These are phyloP conservation scores for Tetranychus cinnabarinus DNA, from an alignment of 1,140 invertebrate species.

Conservation along the genomic window DNA sequence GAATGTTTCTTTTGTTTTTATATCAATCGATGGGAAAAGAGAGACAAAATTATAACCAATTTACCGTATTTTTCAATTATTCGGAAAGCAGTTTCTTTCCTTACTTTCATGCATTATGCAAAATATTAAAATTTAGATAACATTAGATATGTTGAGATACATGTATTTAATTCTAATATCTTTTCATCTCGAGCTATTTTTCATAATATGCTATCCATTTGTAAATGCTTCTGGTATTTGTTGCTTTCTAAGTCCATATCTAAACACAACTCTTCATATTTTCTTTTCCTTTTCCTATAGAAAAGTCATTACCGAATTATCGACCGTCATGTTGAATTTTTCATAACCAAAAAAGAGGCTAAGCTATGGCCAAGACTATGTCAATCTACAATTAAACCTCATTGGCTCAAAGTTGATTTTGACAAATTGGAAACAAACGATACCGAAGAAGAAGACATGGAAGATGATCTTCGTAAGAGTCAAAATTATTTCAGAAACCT, in stretches of 20 bases:
- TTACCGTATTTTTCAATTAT: too few species aligned
- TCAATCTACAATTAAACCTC: slow-evolving; percentile 46
- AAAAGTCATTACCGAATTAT: slow-evolving; percentile 32
- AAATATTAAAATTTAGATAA: too few species aligned
- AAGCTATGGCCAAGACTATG: slow-evolving; percentile 61
- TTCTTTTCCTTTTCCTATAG: slow-evolving; percentile 12
- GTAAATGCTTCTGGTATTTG: too few species aligned
- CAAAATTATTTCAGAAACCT: slow-evolving; percentile 21
- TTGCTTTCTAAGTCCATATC: background rate
- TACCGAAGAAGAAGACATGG: slow-evolving; percentile 12
- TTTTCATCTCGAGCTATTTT: too few species aligned
- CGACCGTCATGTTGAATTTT: slow-evolving; percentile 49
- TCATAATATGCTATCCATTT: too few species aligned
- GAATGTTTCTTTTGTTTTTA: too few species aligned
- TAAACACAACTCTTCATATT: slow-evolving; percentile 3
- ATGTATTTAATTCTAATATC: too few species aligned
- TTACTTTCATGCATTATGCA: too few species aligned
- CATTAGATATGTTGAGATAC: too few species aligned
- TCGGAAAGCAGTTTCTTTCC: too few species aligned
- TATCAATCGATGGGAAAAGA: too few species aligned
- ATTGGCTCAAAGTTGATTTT: slow-evolving; percentile 77
- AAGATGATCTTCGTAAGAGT: slow-evolving; percentile 28
- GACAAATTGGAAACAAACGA: slow-evolving; percentile 36
- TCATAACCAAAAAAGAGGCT: slow-evolving; percentile 37
- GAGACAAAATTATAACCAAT: too few species aligned